Evolutionary conservation across 92 coral and sea anemone genomes (phyloP), one percentile per base, ranked within the genome.

Genomic region (Umimayanthus kanabou): DNA sequence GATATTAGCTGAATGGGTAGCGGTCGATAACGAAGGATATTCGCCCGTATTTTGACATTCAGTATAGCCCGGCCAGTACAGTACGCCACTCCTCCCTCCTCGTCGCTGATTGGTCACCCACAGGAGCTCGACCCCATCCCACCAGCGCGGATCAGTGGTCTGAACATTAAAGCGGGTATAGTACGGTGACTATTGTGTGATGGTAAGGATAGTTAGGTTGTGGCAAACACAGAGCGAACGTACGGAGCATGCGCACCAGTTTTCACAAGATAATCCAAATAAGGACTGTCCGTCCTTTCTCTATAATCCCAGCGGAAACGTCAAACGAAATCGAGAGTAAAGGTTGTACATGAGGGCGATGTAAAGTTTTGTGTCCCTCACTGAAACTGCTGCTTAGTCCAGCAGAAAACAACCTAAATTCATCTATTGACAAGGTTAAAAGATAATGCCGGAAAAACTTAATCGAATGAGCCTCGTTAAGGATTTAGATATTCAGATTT

Each of bases 231-330:
- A 39, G 94, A 90, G 25, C 91, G 91, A 3, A 96, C 87, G 66
- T 90, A 94, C 16, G 92, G 90, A 1, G 94, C 98, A 39, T 93
- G 81, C 39, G 91, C 95, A 25, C 98, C 98, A 1, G 90, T 92
- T 33, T 90, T 86, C n/a, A 89, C 91, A 42, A 96, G 89, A 39
- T 90, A 89, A 76, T 96, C 95, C 57, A 96, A 76, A 77, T 95
- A 77, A 1, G 98, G 98, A 7, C 98, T 95, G 53, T 88, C 28
- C 0, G 96, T 89, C 79, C 90, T 91, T 80, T 81, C 78, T 49
- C 93, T 86, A 85, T 93, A 96, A 77, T 96, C 95, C 98, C 98
- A 96, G 10, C 98, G 87, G 89, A 96, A 96, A 6, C 96, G 78
- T 96, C 98, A 28, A 94, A 84, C 43, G 98, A 96, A 47, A 96